These are phyloP conservation scores for Proterorhinus semilunaris DNA, from an alignment of 2,113 vertebrate species.

Conservation along the genomic window DNA sequence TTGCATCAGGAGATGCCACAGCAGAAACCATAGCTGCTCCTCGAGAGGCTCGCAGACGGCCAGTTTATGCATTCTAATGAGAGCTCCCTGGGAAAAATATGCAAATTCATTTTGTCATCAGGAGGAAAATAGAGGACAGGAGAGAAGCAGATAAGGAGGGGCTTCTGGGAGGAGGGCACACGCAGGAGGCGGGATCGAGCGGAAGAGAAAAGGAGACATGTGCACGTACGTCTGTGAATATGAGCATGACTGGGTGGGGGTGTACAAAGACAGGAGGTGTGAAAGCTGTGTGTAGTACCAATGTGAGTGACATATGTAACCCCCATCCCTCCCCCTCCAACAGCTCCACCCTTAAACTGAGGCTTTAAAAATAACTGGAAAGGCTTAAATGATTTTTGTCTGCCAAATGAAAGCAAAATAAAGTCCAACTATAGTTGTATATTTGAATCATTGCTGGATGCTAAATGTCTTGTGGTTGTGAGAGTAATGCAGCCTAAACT, in stretches of 20 bases:
- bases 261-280: conserved; percentile 32
- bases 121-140: conserved; percentile 73
- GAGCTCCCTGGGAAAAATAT: conserved; percentile 66
- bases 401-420: background rate
- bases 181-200: conserved; percentile 55
- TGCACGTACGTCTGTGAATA: conserved; percentile 14
- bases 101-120: conserved; percentile 74
- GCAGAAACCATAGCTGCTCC: conserved; percentile 60
- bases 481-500: no score
- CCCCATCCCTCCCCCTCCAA: conserved; percentile 24
- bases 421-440: background rate
- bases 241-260: conserved; percentile 10
- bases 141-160: conserved; percentile 67
- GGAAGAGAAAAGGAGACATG: conserved; percentile 28
- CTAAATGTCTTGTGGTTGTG: background rate
- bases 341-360: conserved; percentile 5
- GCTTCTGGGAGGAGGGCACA: conserved; percentile 53
- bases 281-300: conserved; percentile 25
- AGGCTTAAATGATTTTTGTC: conserved; percentile 1
- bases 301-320: conserved; percentile 48
- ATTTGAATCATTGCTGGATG: background rate
- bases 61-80: conserved; percentile 76
- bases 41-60: conserved; percentile 53
- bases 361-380: background rate
- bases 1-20: conserved; percentile 64